phyloP scores from a whole-genome alignment of 2,888 invertebrate species.

The Adelognathus sp. region DNA sequence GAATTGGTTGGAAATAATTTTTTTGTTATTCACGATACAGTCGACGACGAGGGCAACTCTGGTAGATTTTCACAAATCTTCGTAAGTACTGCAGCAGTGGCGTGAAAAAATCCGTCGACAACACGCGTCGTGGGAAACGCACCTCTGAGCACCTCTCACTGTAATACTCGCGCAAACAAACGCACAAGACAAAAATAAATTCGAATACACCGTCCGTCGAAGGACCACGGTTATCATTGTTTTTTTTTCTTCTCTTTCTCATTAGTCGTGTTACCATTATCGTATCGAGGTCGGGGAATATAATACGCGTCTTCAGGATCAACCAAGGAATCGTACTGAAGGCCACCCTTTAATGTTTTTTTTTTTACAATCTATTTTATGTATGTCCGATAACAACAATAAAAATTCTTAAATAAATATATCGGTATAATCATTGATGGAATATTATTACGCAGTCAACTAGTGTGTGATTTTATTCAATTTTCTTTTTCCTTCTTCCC shows the following conservation, averaged over 20 bases:
- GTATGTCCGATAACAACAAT: conserved; percentile 79
- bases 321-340: conserved; percentile 80
- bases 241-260: conserved; percentile 10
- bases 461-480: conserved; percentile 62
- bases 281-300: conserved; percentile 51
- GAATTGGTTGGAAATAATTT: conserved; percentile 58
- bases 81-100: too few relatives aligned
- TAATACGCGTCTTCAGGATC: conserved; percentile 76
- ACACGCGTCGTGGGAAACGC: too few relatives aligned
- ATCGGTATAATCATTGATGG: conserved; percentile 77
- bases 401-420: conserved; percentile 80
- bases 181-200: conserved; percentile 64
- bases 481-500: not conserved
- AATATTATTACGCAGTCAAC: conserved; percentile 79
- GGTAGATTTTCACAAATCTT: conserved; percentile 65
- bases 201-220: conserved; percentile 25
- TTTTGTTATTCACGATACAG: conserved; percentile 61
- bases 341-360: conserved; percentile 78
- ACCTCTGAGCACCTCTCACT: too few relatives aligned
- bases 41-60: conserved; percentile 65
- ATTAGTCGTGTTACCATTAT: conserved; percentile 19
- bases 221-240: conserved; percentile 25
- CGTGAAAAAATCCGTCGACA: too few relatives aligned
- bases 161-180: conserved; percentile 1
- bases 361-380: conserved; percentile 79